A percentile compares a stretch with the other conserved stretches of the same genome.
These are phyloP conservation scores for Mesodorylaimus sp. DNA, from an alignment of 2,888 invertebrate species.

Conservation along the genomic window DNA sequence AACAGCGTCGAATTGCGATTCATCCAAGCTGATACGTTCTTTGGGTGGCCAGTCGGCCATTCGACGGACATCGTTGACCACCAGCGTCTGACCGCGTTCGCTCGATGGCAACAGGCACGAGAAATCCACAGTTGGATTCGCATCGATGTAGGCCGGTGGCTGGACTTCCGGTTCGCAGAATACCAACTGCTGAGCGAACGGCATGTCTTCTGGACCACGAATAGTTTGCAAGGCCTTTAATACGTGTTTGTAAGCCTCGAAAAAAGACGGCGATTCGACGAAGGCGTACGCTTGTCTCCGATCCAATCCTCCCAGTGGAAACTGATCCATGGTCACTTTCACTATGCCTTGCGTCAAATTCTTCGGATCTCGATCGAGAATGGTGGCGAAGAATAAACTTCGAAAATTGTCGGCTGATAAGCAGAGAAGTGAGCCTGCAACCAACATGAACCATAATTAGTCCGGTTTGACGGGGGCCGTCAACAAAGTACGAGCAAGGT, in stretches of 20 bases:
- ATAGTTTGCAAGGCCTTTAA: slow-evolving; percentile 48
- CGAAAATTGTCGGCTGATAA: slow-evolving; percentile 51
- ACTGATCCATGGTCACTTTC: no score
- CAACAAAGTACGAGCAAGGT: no score
- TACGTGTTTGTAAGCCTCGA: slow-evolving; percentile 60
- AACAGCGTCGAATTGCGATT: slow-evolving; percentile 48
- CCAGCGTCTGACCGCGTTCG: no score
- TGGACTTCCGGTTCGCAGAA: no score
- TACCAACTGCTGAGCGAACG: slow-evolving; percentile 27
- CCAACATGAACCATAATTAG: no score
- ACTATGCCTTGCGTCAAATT: slow-evolving; percentile 40
- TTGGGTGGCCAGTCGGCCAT: slow-evolving; percentile 37
- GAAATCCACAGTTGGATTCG: no score
- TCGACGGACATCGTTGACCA: neutral
- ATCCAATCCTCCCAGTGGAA: no score
- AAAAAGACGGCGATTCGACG: slow-evolving; percentile 58
- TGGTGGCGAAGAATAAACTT: slow-evolving; percentile 50
- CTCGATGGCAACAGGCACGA: no score
- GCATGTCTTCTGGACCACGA: slow-evolving; percentile 30
- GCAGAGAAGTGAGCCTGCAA: slow-evolving; percentile 52
- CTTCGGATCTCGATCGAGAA: slow-evolving; percentile 42
- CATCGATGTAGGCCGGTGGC: no score
- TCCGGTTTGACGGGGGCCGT: no score
- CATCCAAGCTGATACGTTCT: slow-evolving; percentile 41
- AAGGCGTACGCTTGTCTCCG: no score